Conservation (phyloP, 1,140 invertebrate genomes). For the Notospermus geniculatus region DNA sequence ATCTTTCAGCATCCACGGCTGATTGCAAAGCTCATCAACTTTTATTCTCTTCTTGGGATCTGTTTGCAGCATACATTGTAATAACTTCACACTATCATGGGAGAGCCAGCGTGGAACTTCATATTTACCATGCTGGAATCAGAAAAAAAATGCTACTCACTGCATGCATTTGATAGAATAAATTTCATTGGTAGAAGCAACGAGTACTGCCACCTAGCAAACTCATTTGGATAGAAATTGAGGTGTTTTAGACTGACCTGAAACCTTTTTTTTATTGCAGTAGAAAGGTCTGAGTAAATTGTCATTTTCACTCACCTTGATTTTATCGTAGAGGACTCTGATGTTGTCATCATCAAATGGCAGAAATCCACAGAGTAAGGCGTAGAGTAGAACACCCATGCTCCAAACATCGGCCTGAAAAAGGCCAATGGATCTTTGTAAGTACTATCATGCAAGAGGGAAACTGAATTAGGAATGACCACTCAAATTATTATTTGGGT, state of each 20-base stretch:
- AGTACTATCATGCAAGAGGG: no score
- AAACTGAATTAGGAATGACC: no score
- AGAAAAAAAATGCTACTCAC: conserved; percentile 6
- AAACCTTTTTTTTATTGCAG: neutral
- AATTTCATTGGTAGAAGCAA: no score
- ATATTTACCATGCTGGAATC: conserved; percentile 74
- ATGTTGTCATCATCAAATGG: conserved; percentile 77
- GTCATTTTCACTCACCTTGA: conserved; percentile 71
- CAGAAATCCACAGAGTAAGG: conserved; percentile 71
- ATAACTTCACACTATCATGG: conserved; percentile 63
- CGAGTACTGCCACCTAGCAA: no score
- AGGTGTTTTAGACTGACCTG: no score
- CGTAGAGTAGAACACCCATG: conserved; percentile 75
- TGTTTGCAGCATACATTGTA: conserved; percentile 72
- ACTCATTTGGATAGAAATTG: no score
- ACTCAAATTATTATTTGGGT: no score
- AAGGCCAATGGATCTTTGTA: no score
- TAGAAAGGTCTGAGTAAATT: no score
- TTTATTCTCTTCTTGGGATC: conserved; percentile 73
- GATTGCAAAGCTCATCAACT: conserved; percentile 67
- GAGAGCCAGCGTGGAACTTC: conserved; percentile 72
- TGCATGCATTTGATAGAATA: no score
- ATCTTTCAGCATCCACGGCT: conserved; percentile 72
- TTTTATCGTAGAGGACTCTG: conserved; percentile 67
- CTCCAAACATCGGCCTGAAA: conserved; percentile 74